Base-by-base conservation (phyloP, 2,888 invertebrate species). In the Coronaproctus castanopsis region DNA sequence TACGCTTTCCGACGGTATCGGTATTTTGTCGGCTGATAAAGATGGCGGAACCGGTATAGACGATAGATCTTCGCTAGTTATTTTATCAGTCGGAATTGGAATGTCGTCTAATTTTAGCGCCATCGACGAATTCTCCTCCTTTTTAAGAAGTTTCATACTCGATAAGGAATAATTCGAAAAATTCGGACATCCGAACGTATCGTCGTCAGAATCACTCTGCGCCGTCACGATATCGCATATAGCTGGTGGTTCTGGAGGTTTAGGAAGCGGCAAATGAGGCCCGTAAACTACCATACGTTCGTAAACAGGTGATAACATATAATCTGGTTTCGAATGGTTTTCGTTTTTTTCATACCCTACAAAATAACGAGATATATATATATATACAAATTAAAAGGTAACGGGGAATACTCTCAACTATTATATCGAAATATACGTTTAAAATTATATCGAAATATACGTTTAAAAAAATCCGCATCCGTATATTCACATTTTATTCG, bases 91-190 rank as follows among this genome's bases (percentile, higher is more conserved):
- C 19, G 58, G 58, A 23, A 53, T 53, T 48, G 52, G 53, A 5
- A 55, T 19, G 8, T 55, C 51, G 2, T 36, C 36, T 36, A 36
- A 5, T 36, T 36, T 5, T n/a, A n/a, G n/a, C 36, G 59, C 52
- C 51, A 59, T 55, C 2, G 54, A 52, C 51, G 55, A 55, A 22
- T 59, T 55, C 24, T 59, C 55, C 20, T 52, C 55, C 14, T 59
- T 59, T 22, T 70, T 57, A 1, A 83, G 83, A 57, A 85, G 78
- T 65, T 83, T 82, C 68, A 86, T 82, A 62, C 86, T 86, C 66
- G 85, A 81, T 8, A 83, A 82, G 0, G 88, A 88, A 72, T 88
- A 88, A 64, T 88, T 84, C 14, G 84, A 84, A 70, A 87, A 87
- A 71, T 88, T 88, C 2, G 88, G 88, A 71, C 87, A 88, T 62